Conservation (phyloP, 1,140 invertebrate species). For the Hestina assimilis region DNA sequence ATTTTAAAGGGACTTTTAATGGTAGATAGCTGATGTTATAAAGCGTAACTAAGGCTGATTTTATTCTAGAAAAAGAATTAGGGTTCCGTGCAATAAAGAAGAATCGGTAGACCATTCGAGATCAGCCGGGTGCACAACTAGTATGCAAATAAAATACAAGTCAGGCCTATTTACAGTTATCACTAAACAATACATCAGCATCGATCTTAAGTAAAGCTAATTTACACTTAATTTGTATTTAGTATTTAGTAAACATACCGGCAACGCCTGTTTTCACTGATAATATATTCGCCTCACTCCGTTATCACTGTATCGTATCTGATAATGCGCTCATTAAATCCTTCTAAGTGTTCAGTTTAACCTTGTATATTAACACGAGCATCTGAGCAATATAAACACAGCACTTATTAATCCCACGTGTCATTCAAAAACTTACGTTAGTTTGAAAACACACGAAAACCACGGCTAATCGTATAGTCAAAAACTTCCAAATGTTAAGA, state of each 20-base stretch:
- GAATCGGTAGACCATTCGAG: too few species aligned
- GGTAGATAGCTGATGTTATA: too few species aligned
- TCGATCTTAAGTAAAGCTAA: too few species aligned
- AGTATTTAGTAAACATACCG: constrained; percentile 26
- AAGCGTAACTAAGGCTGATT: too few species aligned
- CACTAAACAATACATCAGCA: too few species aligned
- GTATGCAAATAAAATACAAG: too few species aligned
- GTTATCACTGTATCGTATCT: constrained; percentile 37
- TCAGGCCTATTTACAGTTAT: too few species aligned
- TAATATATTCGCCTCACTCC: constrained; percentile 24
- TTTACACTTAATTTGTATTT: too few species aligned
- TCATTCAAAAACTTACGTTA: constrained; percentile 1
- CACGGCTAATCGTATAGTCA: constrained; percentile 10
- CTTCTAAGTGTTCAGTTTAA: background rate
- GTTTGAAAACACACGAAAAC: constrained; percentile 2
- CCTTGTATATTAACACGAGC: background rate
- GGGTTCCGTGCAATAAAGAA: too few species aligned
- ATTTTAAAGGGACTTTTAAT: too few species aligned
- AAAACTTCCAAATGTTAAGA: constrained; percentile 33
- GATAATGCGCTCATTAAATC: constrained; percentile 24
- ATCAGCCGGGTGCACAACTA: too few species aligned
- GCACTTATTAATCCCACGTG: background rate
- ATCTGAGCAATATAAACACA: background rate
- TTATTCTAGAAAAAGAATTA: too few species aligned
- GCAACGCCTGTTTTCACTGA: constrained; percentile 32